Evolutionary conservation across 2,797 vertebrate genomes (phyloP), one percentile per base, ranked within the genome.

Genomic region (Crocidura indochinensis): DNA sequence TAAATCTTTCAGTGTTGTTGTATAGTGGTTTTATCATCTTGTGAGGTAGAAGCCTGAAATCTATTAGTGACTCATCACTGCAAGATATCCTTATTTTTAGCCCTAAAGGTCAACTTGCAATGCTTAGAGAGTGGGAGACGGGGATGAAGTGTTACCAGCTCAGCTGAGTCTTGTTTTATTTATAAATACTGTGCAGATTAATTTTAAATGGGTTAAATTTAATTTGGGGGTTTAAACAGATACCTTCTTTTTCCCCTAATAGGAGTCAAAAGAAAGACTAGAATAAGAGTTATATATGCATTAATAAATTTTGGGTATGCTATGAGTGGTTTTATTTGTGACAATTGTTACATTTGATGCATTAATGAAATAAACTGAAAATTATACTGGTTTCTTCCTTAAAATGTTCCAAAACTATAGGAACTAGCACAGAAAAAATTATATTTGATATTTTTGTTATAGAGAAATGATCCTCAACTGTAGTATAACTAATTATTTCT

Each of bases 31-130:
- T 83, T 72, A 44, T 84, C 62, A 27, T 84, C 65, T 46, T 83
- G 8, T 69, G 88, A 90, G n/a, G 20, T 24, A 0, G 19, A 78
- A 51, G 29, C n/a, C 84, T 91, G 71, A 87, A 60, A 49, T 73
- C 81, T 89, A 77, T 73, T 62, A 71, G 79, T 96, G 95, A 95
- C 56, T 95, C 92, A 93, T 84, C 73, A 67, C 65, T 26, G 8
- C 27, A 53, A 6, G 8, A 60, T 10, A 65, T 26, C 64, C 17
- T 60, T 85, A 91, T 83, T 94, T 95, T 90, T 64, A 91, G 81
- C 12, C 44, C 51, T 68, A 53, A 82, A 92, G 68, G 62, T 81
- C 91, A 91, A 29, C 27, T 78, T 75, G 53, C 60, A 86, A 78
- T 60, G 89, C 51, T 76, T 20, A 64, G 83, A 90, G 81, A 72